These are phyloP conservation scores for Ancistrus triradiatus DNA, from an alignment of 2,113 vertebrate genomes.

Conservation along the genomic window DNA sequence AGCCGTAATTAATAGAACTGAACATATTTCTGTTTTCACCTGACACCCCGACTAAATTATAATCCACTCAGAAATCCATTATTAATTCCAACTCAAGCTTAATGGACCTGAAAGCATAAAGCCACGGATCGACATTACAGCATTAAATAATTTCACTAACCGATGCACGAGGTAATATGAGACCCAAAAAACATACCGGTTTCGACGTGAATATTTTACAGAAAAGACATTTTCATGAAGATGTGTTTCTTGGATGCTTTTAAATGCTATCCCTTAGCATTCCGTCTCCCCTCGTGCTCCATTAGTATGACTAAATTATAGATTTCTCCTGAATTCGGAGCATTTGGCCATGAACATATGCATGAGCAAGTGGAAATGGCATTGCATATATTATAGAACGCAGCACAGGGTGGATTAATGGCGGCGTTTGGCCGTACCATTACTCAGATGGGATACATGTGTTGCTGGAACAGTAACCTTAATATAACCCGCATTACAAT, in stretches of 20 bases:
- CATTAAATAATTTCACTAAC: constrained; percentile 17
- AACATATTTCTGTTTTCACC: neutral
- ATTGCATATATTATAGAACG: constrained; percentile 47
- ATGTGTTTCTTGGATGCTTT: constrained; percentile 35
- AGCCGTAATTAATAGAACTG: neutral
- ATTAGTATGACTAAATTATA: constrained; percentile 53
- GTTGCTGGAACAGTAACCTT: too few relatives aligned
- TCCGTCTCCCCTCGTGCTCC: constrained; percentile 36
- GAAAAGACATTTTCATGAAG: constrained; percentile 6
- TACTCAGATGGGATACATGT: too few relatives aligned
- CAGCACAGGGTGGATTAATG: constrained; percentile 42
- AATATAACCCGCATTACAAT: too few relatives aligned
- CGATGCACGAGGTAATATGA: constrained; percentile 28
- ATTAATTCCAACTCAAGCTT: constrained; percentile 38
- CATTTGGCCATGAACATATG: constrained; percentile 34
- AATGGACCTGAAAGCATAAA: constrained; percentile 46
- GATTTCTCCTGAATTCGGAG: constrained; percentile 42
- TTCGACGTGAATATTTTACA: constrained; percentile 48
- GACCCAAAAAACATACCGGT: constrained; percentile 29
- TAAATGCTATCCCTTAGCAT: constrained; percentile 33
- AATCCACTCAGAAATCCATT: constrained; percentile 26
- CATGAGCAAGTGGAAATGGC: constrained; percentile 43
- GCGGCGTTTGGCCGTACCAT: too few relatives aligned
- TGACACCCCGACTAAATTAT: neutral
- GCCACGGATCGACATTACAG: constrained; percentile 28